A percentile compares a stretch with the other conserved stretches of the same genome.
These are phyloP conservation scores for Empis livida DNA, from an alignment of 2,888 invertebrate genomes.

Conservation along the genomic window DNA sequence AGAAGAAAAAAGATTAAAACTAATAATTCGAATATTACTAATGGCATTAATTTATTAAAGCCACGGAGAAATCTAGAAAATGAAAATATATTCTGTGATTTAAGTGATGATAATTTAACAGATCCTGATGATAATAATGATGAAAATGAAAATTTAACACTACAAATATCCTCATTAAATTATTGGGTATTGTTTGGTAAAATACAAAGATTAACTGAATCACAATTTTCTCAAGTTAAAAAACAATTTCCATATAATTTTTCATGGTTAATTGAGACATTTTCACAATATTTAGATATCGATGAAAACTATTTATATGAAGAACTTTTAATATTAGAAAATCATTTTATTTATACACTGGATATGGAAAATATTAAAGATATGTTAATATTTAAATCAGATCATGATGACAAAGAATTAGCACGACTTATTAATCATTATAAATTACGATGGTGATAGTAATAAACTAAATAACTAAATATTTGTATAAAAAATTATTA, in stretches of 20 bases:
- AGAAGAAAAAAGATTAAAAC: background rate
- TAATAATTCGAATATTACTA: constrained; percentile 17
- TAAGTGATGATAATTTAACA: constrained; percentile 17
- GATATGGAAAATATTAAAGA: constrained; percentile 19
- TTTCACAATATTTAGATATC: constrained; percentile 17
- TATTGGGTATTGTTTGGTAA: constrained; percentile 29
- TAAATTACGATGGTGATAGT: too few species aligned
- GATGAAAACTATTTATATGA: constrained; percentile 20
- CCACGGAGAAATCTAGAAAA: constrained; percentile 22
- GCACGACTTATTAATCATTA: too few species aligned
- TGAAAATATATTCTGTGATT: constrained; percentile 14
- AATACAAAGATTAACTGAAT: constrained; percentile 10
- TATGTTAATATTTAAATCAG: constrained; percentile 16
- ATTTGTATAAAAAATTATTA: too few species aligned
- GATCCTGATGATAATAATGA: background rate
- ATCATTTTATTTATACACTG: constrained; percentile 26
- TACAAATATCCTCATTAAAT: constrained; percentile 26
- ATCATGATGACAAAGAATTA: too few species aligned
- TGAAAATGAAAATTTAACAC: background rate
- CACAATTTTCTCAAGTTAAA: constrained; percentile 18
- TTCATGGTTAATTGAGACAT: constrained; percentile 31
- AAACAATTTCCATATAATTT: constrained; percentile 26
- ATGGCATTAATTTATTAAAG: constrained; percentile 17
- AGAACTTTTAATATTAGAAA: constrained; percentile 28
- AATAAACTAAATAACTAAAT: too few species aligned